These are phyloP conservation scores for Apis laboriosa DNA, from an alignment of 1,140 invertebrate species.

Conservation along the genomic window DNA sequence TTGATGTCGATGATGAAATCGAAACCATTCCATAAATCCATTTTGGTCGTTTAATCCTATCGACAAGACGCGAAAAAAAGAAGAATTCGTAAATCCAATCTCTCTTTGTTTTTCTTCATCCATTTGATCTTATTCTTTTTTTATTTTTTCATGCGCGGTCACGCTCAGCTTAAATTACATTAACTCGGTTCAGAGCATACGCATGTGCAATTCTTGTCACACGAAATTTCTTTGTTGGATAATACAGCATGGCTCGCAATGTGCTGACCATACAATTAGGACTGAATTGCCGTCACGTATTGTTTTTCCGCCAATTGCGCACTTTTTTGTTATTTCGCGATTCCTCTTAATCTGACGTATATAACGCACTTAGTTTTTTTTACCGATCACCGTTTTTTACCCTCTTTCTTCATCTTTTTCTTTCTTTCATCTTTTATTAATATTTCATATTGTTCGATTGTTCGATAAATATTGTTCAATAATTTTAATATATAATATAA, in stretches of 20 bases:
- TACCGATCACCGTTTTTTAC: not conserved
- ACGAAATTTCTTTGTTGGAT: constrained; percentile 22
- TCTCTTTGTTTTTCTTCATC: too few relatives aligned
- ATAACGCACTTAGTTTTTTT: constrained; percentile 9
- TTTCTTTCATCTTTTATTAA: not conserved
- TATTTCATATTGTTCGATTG: too few relatives aligned
- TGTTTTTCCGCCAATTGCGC: constrained; percentile 34
- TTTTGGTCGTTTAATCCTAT: constrained; percentile 19
- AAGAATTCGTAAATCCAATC: not conserved
- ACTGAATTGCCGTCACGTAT: constrained; percentile 31
- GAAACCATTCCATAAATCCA: constrained; percentile 15
- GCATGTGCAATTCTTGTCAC: constrained; percentile 24
- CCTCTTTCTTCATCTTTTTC: not conserved
- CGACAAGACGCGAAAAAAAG: not conserved
- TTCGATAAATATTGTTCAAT: too few relatives aligned
- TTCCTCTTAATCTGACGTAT: constrained; percentile 17
- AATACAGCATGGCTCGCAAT: constrained; percentile 28
- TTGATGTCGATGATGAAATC: not conserved
- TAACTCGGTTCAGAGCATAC: not conserved
- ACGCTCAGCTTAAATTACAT: constrained; percentile 13
- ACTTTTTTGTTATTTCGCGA: not conserved
- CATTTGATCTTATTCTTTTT: not conserved
- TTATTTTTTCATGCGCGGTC: constrained; percentile 12
- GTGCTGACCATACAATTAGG: constrained; percentile 10
- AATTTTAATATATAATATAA: too few relatives aligned